Evolutionary conservation across 1,140 invertebrate species (phyloP).

Genomic region (Trachelipus rathkii): DNA sequence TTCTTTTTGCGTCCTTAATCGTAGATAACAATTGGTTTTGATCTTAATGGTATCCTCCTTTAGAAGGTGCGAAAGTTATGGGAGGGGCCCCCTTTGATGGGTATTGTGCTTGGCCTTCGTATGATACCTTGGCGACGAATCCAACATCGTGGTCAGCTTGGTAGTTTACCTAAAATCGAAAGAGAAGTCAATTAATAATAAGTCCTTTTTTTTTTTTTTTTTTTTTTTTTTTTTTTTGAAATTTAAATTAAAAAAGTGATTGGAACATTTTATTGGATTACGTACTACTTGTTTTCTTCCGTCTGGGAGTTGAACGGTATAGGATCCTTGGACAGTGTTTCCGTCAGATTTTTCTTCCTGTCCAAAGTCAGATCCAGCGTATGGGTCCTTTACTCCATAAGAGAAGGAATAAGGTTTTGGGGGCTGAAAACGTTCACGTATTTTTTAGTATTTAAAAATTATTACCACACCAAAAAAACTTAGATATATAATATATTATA

Average conservation of each 20-base stretch:
- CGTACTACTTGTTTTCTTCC: constrained; percentile 44
- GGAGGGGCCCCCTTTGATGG: constrained; percentile 32
- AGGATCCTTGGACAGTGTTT: constrained; percentile 47
- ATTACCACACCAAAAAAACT: no score
- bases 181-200: no score
- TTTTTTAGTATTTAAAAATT: no score
- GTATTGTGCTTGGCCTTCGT: constrained; percentile 43
- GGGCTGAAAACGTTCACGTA: background rate
- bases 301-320: constrained; percentile 47
- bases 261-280: background rate
- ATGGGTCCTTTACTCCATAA: constrained; percentile 48
- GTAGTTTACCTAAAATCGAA: constrained; percentile 42
- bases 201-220: no score
- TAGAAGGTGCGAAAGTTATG: constrained; percentile 36
- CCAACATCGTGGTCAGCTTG: constrained; percentile 46
- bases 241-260: no score
- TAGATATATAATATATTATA: no score
- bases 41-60: constrained; percentile 10
- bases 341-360: constrained; percentile 48
- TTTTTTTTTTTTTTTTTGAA: no score
- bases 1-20: no score
- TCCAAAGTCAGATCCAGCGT: constrained; percentile 48
- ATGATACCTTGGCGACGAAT: constrained; percentile 46
- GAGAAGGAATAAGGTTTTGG: constrained; percentile 48
- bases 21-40: no score